Evolutionary conservation across 2,797 vertebrate genomes (phyloP), one percentile per base, ranked within the genome.

Genomic region (Anabas testudineus): DNA sequence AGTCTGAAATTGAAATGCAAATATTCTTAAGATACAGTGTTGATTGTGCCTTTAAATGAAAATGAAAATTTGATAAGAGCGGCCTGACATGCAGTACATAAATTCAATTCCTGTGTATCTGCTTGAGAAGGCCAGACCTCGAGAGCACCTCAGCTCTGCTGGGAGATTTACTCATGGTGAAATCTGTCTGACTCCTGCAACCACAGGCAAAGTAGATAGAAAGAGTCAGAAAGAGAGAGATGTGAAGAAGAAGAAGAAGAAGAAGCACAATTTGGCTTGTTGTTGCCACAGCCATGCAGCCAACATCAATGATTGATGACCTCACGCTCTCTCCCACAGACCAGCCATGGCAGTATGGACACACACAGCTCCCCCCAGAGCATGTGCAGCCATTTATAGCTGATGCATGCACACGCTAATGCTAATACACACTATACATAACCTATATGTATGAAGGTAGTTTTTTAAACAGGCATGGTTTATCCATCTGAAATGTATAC

Each of bases 271-370:
- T 66, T 74, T 63, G 51, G 64, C 82, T 81, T 80, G 53, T 69
- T 78, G n/a, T 72, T 67, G 81, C 73, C 47, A 43, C 42, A 63
- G 71, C 61, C 64, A 56, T 16, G 36, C 66, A 76, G 65, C 41
- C 32, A 55, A 28, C 76, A 76, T 87, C 26, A 78, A 57, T 84
- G 78, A 84, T 84, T 81, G 37, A 88, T 81, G 84, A 85, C 69
- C 68, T 73, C 46, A 71, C 71, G 71, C 53, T 77, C 53, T 77
- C 61, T 64, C 74, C 41, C 54, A 77, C 63, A 39, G 37, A 64
- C 46, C 49, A 58, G 42, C 57, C 32, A 45, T 14, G 3, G 58
- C 45, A 39, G 55, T 18, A 28, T 4, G 15, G 14, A 30, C 8
- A 21, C 56, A 59, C 16, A 39, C 67, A 55, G 7, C 15, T 51